Conservation (phyloP, 2,113 vertebrate genomes). For the Polypterus bichir region DNA sequence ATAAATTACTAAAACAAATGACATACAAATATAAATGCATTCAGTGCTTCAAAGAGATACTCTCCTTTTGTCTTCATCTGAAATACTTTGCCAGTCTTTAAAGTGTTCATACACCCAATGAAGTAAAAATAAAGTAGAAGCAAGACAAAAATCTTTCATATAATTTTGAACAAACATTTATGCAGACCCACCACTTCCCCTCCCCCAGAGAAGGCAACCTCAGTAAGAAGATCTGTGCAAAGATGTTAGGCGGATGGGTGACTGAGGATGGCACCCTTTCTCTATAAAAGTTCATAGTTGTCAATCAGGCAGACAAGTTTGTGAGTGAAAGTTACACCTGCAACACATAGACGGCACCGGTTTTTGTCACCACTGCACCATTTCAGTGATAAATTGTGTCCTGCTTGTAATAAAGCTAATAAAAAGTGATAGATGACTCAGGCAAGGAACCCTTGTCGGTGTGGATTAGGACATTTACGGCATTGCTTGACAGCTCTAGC, state of each 20-base stretch:
- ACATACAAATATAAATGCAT: no score
- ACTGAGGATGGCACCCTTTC: conserved; percentile 72
- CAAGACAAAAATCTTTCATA: no score
- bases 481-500: conserved; percentile 50
- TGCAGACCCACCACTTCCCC: no score
- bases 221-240: not conserved
- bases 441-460: conserved; percentile 43
- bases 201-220: no score
- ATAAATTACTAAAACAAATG: no score
- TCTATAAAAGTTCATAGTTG: conserved; percentile 21
- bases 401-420: conserved; percentile 37
- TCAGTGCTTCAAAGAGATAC: no score
- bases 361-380: conserved; percentile 35
- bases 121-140: no score
- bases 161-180: no score
- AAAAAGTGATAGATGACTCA: conserved; percentile 56
- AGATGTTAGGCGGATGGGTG: conserved; percentile 9
- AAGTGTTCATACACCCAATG: no score
- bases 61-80: no score
- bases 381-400: conserved; percentile 36
- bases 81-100: no score
- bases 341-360: conserved; percentile 32
- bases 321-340: conserved; percentile 47
- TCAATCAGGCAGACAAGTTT: conserved; percentile 19
- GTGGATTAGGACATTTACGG: conserved; percentile 53